Percentiles rank a stretch among this genome's conserved stretches.
phyloP scores from a whole-genome alignment of 2,797 vertebrate species.

The Arrhamphus sclerolepis region DNA sequence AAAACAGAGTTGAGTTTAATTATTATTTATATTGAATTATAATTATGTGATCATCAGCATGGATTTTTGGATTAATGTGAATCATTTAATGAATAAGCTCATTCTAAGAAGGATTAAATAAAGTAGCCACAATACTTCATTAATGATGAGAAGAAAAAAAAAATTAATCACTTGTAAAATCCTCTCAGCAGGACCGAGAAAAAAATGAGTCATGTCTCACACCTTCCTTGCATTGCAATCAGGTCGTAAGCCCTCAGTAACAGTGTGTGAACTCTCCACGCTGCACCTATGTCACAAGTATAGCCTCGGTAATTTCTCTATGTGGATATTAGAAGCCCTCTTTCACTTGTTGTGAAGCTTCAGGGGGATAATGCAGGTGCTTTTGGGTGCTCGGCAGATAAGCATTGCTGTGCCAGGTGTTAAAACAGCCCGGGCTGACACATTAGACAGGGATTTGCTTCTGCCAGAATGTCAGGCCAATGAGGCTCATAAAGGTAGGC shows the following conservation, averaged over 20 bases:
- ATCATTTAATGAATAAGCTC: too few species aligned
- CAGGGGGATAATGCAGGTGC: constrained; percentile 66
- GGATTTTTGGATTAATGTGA: too few species aligned
- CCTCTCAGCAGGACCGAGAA: background rate
- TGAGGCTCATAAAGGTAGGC: constrained; percentile 69
- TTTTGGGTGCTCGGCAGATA: constrained; percentile 70
- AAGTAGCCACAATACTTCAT: background rate
- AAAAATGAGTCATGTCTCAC: constrained; percentile 3
- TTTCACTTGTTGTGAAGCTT: constrained; percentile 65
- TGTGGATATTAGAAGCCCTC: constrained; percentile 53
- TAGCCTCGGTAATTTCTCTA: constrained; percentile 36
- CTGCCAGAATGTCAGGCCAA: constrained; percentile 74
- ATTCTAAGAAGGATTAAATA: background rate
- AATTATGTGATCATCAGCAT: too few species aligned
- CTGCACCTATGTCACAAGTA: constrained; percentile 16
- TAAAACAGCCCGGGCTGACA: constrained; percentile 73
- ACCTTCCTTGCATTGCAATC: constrained; percentile 13
- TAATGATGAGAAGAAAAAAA: background rate
- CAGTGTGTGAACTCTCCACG: constrained; percentile 12
- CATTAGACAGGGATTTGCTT: constrained; percentile 77
- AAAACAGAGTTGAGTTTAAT: too few species aligned
- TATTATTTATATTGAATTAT: too few species aligned
- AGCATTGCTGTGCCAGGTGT: constrained; percentile 67
- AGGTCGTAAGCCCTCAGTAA: constrained; percentile 29
- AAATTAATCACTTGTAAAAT: constrained; percentile 7